These are phyloP conservation scores for Armadillidium nasatum DNA, from an alignment of 1,140 invertebrate genomes.

Conservation along the genomic window DNA sequence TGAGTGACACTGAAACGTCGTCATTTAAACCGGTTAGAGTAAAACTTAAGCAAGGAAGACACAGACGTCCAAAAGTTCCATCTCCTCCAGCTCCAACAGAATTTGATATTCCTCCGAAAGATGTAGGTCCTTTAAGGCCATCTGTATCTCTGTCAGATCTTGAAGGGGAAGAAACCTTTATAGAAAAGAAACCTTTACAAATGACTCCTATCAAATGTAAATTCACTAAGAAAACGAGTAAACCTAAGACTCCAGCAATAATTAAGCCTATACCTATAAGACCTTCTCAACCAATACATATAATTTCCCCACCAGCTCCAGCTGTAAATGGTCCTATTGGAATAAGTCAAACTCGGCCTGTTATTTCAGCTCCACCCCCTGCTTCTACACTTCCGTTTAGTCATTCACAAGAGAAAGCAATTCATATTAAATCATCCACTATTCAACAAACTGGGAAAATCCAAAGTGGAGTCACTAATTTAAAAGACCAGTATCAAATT, in stretches of 20 bases:
- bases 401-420: no score
- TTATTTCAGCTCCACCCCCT: no score
- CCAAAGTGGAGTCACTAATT: no score
- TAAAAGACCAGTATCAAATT: no score
- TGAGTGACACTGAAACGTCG: slow-evolving; percentile 63
- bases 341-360: no score
- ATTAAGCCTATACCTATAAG: background rate
- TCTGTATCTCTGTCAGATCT: slow-evolving; percentile 48
- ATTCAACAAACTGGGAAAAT: no score
- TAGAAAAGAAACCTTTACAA: slow-evolving; percentile 53
- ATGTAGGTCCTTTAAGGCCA: slow-evolving; percentile 26
- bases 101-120: slow-evolving; percentile 31
- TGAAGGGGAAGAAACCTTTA: slow-evolving; percentile 62
- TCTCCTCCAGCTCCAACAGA: slow-evolving; percentile 40
- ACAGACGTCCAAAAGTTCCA: slow-evolving; percentile 29
- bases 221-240: background rate
- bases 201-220: background rate
- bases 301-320: background rate
- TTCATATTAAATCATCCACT: no score
- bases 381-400: no score
- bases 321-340: no score
- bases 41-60: slow-evolving; percentile 36
- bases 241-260: background rate
- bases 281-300: background rate
- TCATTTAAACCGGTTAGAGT: slow-evolving; percentile 56